phyloP scores from a whole-genome alignment of 1,140 invertebrate genomes.

The Megathymus violae region DNA sequence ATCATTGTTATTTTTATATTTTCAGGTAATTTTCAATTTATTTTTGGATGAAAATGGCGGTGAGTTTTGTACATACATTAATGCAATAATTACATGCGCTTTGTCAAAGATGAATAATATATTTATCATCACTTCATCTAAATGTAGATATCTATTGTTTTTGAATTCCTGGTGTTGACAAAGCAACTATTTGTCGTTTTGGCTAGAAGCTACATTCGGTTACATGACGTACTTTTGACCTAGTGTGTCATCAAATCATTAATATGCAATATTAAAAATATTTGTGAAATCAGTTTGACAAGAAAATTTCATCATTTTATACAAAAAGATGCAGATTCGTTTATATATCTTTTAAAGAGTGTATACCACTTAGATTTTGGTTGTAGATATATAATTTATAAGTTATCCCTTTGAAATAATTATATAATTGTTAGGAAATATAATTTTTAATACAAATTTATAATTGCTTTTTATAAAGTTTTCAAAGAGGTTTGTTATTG shows the following conservation, averaged over 20 bases:
- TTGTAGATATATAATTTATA: no score
- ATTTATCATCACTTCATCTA: conserved; percentile 16
- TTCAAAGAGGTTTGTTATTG: no score
- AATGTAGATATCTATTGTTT: conserved; percentile 1
- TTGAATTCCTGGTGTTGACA: conserved; percentile 19
- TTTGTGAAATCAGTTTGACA: conserved; percentile 21
- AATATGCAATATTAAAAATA: background rate
- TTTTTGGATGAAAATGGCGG: conserved; percentile 64
- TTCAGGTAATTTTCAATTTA: conserved; percentile 81
- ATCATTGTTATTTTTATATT: conserved; percentile 73
- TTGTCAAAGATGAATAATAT: no score
- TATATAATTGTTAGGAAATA: no score
- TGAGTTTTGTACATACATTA: conserved; percentile 69
- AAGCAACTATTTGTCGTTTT: conserved; percentile 14
- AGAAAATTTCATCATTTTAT: no score
- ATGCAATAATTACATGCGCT: conserved; percentile 50
- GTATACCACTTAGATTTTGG: no score
- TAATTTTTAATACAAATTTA: no score
- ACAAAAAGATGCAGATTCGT: no score
- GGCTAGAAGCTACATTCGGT: background rate
- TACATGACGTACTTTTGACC: conserved; percentile 1
- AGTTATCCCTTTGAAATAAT: no score
- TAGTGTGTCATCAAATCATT: background rate
- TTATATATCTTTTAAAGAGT: no score
- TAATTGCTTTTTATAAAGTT: no score